Base-by-base conservation (phyloP, 2,113 vertebrate genomes). In the Lichenostomus cassidix region DNA sequence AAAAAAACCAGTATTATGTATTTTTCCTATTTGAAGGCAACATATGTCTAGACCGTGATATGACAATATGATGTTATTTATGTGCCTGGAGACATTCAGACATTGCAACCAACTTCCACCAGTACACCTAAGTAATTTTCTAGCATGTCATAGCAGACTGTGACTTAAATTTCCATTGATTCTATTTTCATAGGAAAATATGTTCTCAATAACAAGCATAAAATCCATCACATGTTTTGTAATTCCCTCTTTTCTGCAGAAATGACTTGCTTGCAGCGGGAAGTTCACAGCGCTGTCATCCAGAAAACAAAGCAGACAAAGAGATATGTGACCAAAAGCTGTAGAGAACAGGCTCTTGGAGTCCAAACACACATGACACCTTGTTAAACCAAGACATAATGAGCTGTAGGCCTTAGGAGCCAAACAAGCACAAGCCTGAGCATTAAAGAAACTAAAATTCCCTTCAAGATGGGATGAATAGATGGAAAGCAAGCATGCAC, bases 321-420 rank as follows among this genome's bases (percentile, higher is more conserved):
- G 55, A 71, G 35, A 14, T 31, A 47, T 0, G 9, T 24, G 24
- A 78, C 39, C 64, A 88, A 77, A 76, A 83, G 73, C 39, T 59
- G 53, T 22, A 55, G 27, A 58, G 63, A 86, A 76, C 11, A 35
- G 39, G 59, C 41, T 90, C 50, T 67, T 39, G 39, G 33, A 83
- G 42, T 28, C 41, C 1, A 2, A 78, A 60, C 0, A 0, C 16
- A 46, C 15, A 3, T 1, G 13, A 77, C n/a, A 46, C 37, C 27
- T 67, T 42, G 37, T 44, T 73, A 70, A 88, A 55, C 22, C 70
- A 75, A 68, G 5, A 27, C 20, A 37, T 14, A 73, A 52, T 8
- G 58, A 58, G 59, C 25, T 1, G 1, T 10, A 41, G 41, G 18
- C 46, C 46, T 44, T 19, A 25, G 8, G 28, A 76, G 41, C 19